Evolutionary conservation across 2,113 vertebrate genomes (phyloP).

Genomic region (Sylvia atricapilla): DNA sequence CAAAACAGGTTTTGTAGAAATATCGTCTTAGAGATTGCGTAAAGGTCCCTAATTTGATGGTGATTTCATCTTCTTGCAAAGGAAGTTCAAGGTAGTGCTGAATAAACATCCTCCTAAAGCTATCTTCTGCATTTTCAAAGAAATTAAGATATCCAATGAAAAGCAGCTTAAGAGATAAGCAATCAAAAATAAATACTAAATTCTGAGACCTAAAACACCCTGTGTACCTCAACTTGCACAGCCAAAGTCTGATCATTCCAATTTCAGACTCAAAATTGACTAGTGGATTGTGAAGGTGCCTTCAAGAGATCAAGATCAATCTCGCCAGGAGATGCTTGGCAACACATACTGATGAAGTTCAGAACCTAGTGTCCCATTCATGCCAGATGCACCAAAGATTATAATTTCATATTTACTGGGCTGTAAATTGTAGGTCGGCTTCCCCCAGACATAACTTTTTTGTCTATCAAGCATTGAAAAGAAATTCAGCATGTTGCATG

Average conservation of each 20-base stretch:
- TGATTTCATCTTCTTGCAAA: background rate
- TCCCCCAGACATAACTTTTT: background rate
- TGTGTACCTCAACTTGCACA: rapidly evolving
- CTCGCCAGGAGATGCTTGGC: background rate
- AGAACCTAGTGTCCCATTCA: background rate
- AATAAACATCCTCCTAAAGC: background rate
- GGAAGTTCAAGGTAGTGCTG: background rate
- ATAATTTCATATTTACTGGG: background rate
- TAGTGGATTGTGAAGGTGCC: background rate
- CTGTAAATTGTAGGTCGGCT: background rate
- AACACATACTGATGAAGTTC: background rate
- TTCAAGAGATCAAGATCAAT: background rate
- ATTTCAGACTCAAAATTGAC: background rate
- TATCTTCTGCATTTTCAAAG: background rate
- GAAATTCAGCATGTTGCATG: background rate
- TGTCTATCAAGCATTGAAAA: background rate
- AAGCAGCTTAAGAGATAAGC: background rate
- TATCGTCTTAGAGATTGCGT: background rate
- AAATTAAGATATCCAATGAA: background rate
- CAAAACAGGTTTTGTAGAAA: background rate
- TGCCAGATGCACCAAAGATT: background rate
- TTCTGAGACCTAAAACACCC: background rate
- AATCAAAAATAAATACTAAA: background rate
- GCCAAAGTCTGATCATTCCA: background rate
- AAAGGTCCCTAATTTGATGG: background rate